A percentile compares a stretch with the other conserved stretches of the same genome.
Conservation (phyloP, 2,888 invertebrate genomes). For the Cephus rjabovi region DNA sequence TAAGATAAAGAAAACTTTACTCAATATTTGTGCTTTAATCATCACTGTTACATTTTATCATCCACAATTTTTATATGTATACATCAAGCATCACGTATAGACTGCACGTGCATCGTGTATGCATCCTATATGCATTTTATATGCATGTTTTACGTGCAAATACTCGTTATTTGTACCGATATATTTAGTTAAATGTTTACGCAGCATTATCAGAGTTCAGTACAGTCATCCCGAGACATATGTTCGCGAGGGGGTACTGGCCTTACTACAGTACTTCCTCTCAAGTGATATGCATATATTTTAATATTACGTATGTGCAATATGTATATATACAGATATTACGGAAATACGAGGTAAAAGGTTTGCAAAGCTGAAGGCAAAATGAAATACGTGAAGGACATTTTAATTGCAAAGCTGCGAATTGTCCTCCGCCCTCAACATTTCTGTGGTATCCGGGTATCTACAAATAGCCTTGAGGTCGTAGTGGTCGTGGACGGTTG, state of each 20-base stretch:
- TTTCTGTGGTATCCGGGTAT: conserved; percentile 10
- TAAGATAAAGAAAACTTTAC: not conserved
- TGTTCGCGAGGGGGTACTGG: not conserved
- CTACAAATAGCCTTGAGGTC: conserved; percentile 17
- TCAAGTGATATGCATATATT: not conserved
- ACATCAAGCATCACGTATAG: not conserved
- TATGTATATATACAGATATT: not conserved
- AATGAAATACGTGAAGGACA: conserved; percentile 16
- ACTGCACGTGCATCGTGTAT: not conserved
- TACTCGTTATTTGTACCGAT: not conserved
- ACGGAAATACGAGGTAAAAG: not conserved
- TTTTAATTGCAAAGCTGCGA: conserved; percentile 21
- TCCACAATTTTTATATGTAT: not conserved
- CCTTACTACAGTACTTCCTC: not conserved
- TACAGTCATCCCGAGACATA: not conserved
- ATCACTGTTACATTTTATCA: not conserved
- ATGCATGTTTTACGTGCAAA: not conserved
- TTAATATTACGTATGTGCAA: too few relatives aligned
- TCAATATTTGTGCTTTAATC: not conserved
- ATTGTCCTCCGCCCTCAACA: conserved; percentile 1
- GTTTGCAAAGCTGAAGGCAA: conserved; percentile 4
- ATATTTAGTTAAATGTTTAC: not conserved
- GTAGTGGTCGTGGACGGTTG: conserved; percentile 14
- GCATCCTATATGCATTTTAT: not conserved
- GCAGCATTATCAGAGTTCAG: not conserved